Evolutionary conservation across 2,888 invertebrate genomes (phyloP).

Genomic region (Xestia rhomboidea): DNA sequence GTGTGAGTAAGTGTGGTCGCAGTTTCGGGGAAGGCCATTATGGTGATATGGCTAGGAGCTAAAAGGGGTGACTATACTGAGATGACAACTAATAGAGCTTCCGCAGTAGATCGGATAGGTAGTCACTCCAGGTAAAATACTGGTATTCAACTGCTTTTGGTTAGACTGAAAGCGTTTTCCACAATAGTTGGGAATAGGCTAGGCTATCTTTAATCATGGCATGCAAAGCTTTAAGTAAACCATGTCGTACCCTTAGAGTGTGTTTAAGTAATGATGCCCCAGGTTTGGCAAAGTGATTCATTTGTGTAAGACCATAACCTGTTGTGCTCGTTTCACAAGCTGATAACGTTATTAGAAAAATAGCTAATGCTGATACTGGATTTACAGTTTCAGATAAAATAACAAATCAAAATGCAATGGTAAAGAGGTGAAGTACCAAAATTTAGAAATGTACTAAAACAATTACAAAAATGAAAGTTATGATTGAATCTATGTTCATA

Average conservation of each 20-base stretch:
- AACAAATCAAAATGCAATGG: neutral
- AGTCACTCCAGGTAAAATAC: no score
- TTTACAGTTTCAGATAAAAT: neutral
- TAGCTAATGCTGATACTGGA: no score
- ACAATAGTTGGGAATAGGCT: neutral
- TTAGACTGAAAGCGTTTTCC: neutral
- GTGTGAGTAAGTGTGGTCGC: neutral
- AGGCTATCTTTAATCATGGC: neutral
- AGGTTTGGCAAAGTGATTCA: neutral
- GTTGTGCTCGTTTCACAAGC: neutral
- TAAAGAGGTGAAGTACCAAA: neutral
- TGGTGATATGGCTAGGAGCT: neutral
- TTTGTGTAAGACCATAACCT: slow-evolving; percentile 1
- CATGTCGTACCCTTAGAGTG: neutral
- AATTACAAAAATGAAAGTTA: slow-evolving; percentile 27
- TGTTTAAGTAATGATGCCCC: neutral
- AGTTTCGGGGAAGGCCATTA: neutral
- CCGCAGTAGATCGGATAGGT: no score
- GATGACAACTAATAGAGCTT: neutral
- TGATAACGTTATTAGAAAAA: neutral
- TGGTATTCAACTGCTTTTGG: neutral
- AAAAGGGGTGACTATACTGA: neutral
- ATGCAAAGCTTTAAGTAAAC: neutral
- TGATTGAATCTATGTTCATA: slow-evolving; percentile 10
- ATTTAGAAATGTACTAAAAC: neutral